Conservation (phyloP, 1,140 invertebrate genomes). For the Phthorimaea operculella region DNA sequence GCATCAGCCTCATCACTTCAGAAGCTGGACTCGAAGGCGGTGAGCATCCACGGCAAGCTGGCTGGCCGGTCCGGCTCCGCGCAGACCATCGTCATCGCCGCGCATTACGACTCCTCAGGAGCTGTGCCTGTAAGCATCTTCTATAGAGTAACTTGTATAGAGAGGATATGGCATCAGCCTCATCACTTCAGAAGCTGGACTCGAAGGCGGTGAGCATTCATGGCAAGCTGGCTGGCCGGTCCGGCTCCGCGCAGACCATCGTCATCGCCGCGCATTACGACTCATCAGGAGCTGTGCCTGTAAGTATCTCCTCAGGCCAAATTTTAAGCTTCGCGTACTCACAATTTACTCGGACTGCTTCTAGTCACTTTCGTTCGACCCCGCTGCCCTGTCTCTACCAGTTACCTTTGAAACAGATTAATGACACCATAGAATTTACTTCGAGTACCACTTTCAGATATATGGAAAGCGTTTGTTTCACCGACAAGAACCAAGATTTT, state of each 20-base stretch:
- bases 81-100: too few relatives aligned
- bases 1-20: constrained; percentile 74
- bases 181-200: constrained; percentile 78
- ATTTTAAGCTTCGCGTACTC: too few relatives aligned
- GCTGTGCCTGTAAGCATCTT: constrained; percentile 83
- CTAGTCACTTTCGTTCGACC: too few relatives aligned
- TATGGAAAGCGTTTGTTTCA: too few relatives aligned
- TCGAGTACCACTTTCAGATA: too few relatives aligned
- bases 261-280: too few relatives aligned
- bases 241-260: constrained; percentile 80
- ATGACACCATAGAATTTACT: too few relatives aligned
- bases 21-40: constrained; percentile 83
- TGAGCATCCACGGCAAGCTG: constrained; percentile 88
- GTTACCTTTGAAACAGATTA: too few relatives aligned
- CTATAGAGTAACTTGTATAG: not conserved
- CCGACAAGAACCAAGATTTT: too few relatives aligned
- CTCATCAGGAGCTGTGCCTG: constrained; percentile 87
- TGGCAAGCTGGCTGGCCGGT: constrained; percentile 86
- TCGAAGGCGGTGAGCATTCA: constrained; percentile 86
- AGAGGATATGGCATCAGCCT: constrained; percentile 72
- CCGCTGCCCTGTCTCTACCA: too few relatives aligned
- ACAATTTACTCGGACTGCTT: too few relatives aligned
- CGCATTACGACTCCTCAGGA: constrained; percentile 93
- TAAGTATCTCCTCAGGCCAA: too few relatives aligned
- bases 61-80: constrained; percentile 74